phyloP scores from a whole-genome alignment of 2,797 vertebrate genomes.

The Coccyzus lansbergi region DNA sequence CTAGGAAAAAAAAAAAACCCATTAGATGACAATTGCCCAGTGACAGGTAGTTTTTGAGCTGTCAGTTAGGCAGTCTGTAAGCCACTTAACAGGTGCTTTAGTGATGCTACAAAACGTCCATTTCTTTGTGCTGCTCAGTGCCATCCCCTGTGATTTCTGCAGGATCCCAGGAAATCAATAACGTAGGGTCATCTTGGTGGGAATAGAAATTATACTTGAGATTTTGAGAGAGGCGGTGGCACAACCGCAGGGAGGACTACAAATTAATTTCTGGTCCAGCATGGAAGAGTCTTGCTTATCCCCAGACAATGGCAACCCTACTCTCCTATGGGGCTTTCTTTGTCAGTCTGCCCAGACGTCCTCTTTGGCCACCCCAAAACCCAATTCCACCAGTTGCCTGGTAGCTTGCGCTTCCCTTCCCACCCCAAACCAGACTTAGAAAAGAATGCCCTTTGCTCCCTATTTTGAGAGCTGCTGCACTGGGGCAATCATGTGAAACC shows the following conservation, averaged over 20 bases:
- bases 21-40: neutral
- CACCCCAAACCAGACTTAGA: neutral
- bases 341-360: neutral
- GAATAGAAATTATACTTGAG: neutral
- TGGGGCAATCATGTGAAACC: neutral
- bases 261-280: neutral
- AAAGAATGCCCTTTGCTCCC: neutral
- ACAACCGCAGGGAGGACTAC: fast-evolving
- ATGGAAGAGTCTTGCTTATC: neutral
- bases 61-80: neutral
- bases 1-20: neutral
- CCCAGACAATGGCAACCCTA: neutral
- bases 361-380: neutral
- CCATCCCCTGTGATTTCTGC: neutral
- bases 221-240: neutral
- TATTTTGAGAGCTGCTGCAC: neutral
- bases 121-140: neutral
- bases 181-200: neutral
- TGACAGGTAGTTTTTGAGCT: neutral
- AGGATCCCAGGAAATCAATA: neutral
- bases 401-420: neutral
- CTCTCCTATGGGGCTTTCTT: neutral
- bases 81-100: neutral
- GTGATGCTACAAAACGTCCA: neutral
- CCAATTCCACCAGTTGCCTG: neutral